Base-by-base conservation (phyloP, 2,888 invertebrate genomes). In the Cabera pusaria region DNA sequence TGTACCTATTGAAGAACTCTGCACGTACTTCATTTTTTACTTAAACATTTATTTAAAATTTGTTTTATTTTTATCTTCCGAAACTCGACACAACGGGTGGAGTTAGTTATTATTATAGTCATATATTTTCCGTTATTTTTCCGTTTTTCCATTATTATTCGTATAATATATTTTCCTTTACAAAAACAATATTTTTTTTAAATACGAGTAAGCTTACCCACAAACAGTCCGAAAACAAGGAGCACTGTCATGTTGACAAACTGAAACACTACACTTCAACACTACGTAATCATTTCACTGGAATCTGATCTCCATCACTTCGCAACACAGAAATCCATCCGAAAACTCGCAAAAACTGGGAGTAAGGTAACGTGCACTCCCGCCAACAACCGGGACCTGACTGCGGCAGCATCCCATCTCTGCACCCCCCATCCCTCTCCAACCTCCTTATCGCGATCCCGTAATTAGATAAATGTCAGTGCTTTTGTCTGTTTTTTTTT, bases 381-480 rank as follows among this genome's bases (percentile, higher is more conserved):
- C 20, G 41, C 8, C 56, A 45, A 48, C 48, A 51, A 61, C 51
- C 55, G 41, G 44, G 44, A 47, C 44, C 50, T 53, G 66, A 85
- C 86, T 85, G 83, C 71, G 77, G 73, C 61, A 66, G 62, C 72
- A 65, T 64, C 61, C 56, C 57, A 58, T 33, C 31, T 10, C 33
- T 33, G 34, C 55, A 56, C 48, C 53, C 55, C 48, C 54, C 54
- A 14, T 14, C 58, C 54, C 52, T 49, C 55, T 59, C 56, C 59
- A 40, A 44, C 45, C 68, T 67, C 71, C n/a, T 78, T 82, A 84
- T 84, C 86, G 76, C 81, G 80, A 80, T 79, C 64, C 75, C 77
- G 72, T 87, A 87, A 87, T 87, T 86, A 87, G 86, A 87, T 85
- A 81, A 86, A 84, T 86, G 85, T 84, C 84, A 84, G 79, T 76